Evolutionary conservation across 2,888 invertebrate species (phyloP).

Genomic region (Clanis bilineata): DNA sequence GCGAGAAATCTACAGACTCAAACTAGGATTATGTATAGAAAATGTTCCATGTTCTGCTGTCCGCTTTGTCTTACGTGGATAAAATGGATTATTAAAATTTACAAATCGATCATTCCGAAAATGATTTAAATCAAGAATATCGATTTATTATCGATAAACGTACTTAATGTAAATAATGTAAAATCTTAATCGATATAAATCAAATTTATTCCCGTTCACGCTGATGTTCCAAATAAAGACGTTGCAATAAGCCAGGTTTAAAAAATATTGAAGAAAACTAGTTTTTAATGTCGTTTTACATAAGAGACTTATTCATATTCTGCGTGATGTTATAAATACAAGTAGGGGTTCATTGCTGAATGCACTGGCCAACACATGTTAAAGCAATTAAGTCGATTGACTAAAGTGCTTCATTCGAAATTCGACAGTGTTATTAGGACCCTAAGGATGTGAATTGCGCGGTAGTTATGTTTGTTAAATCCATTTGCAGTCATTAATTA

Average conservation of each 20-base stretch:
- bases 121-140: too few species aligned
- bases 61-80: too few species aligned
- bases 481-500: too few species aligned
- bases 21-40: too few species aligned
- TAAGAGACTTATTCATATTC: constrained; percentile 13
- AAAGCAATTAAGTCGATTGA: neutral
- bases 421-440: neutral
- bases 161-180: neutral
- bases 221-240: constrained; percentile 8
- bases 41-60: too few species aligned
- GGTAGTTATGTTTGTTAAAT: too few species aligned
- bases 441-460: neutral
- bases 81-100: too few species aligned
- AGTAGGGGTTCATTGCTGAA: neutral
- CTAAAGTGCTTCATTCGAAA: neutral
- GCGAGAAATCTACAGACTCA: too few species aligned
- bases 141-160: neutral
- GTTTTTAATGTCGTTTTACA: constrained; percentile 13
- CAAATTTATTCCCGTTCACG: neutral
- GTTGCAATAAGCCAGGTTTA: constrained; percentile 11
- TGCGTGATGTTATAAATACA: neutral
- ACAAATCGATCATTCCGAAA: too few species aligned
- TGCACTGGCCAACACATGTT: neutral
- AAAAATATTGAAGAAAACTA: constrained; percentile 7
- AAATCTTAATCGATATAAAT: neutral